phyloP scores from a whole-genome alignment of 2,113 vertebrate genomes.

The Hypomesus transpacificus region DNA sequence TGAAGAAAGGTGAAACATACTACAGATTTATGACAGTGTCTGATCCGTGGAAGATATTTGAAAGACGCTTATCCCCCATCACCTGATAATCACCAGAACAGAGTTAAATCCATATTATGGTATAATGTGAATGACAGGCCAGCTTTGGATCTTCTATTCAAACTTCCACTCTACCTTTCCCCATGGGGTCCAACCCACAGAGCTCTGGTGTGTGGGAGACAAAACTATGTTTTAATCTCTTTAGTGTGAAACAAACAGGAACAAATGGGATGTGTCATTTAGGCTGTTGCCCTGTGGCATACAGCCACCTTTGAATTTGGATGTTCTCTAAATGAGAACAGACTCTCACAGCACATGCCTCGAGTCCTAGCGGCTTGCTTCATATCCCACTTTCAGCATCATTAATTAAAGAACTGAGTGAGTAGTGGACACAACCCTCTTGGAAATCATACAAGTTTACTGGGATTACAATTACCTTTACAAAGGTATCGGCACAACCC shows the following conservation, averaged over 20 bases:
- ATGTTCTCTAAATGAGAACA: conserved; percentile 5
- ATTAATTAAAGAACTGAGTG: neutral
- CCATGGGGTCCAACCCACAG: neutral
- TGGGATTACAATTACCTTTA: neutral
- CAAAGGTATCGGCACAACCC: too few species aligned
- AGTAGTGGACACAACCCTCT: too few species aligned
- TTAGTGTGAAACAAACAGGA: neutral
- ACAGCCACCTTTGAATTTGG: neutral
- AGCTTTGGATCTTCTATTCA: neutral
- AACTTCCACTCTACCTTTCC: neutral
- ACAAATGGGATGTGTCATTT: neutral
- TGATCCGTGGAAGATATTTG: too few species aligned
- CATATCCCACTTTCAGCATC: conserved; percentile 1
- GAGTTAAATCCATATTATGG: too few species aligned
- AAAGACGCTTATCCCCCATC: too few species aligned
- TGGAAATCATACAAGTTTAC: too few species aligned
- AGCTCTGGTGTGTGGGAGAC: neutral
- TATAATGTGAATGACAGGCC: too few species aligned
- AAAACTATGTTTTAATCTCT: neutral
- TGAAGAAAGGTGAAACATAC: too few species aligned
- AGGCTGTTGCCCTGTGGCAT: neutral
- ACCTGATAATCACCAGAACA: too few species aligned
- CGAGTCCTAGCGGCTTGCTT: neutral
- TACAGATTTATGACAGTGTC: too few species aligned
- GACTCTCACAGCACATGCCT: neutral